Percentiles rank a stretch among this genome's conserved stretches.
phyloP scores from a whole-genome alignment of 2,888 invertebrate genomes.

The Aphidoletes aphidimyza region DNA sequence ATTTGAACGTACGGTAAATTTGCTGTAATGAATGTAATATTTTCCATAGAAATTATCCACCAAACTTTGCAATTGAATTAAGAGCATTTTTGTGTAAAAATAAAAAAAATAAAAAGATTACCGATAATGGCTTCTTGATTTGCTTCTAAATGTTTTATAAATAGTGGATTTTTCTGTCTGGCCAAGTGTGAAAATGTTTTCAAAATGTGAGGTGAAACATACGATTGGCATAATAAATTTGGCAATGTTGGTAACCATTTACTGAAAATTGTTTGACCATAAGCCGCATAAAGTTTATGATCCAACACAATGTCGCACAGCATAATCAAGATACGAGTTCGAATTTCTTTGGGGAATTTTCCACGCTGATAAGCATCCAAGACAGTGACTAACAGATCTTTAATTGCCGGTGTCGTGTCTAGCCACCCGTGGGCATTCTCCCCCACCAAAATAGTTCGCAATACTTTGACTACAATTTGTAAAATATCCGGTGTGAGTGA shows the following conservation, averaged over 20 bases:
- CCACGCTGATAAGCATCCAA: conserved; percentile 60
- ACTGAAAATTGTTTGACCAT: conserved; percentile 66
- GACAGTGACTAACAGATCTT: conserved; percentile 59
- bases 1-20: conserved; percentile 62
- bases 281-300: conserved; percentile 63
- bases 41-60: neutral
- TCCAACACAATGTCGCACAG: conserved; percentile 67
- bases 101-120: conserved; percentile 57
- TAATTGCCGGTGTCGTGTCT: conserved; percentile 61
- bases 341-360: conserved; percentile 60
- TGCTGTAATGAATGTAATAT: conserved; percentile 55
- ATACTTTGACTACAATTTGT: neutral
- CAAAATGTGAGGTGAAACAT: conserved; percentile 69
- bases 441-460: conserved; percentile 24
- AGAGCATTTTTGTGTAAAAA: neutral
- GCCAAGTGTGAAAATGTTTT: conserved; percentile 71
- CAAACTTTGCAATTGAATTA: neutral
- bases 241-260: conserved; percentile 70
- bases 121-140: conserved; percentile 68
- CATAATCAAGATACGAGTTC: conserved; percentile 66
- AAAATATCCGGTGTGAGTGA: neutral
- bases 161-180: conserved; percentile 68
- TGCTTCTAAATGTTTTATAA: conserved; percentile 68
- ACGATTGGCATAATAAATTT: conserved; percentile 68
- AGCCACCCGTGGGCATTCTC: conserved; percentile 57